Evolutionary conservation across 2,888 invertebrate species (phyloP), one percentile per base, ranked within the genome.

Genomic region (Cerceris ruficornis): DNA sequence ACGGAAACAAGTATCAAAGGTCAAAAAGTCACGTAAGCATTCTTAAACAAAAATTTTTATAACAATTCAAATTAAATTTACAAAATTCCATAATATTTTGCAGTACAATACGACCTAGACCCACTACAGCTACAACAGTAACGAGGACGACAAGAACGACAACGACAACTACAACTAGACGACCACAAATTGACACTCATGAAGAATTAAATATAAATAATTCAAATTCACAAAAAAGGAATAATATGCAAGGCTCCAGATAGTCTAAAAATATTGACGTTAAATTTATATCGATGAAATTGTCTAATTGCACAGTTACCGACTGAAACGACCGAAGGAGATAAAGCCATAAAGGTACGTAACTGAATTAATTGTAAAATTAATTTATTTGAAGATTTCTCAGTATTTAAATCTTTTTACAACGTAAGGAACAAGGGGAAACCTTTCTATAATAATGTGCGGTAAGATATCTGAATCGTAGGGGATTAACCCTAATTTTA

Each of bases 111-210:
- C 28, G 28, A 28, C 28, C 28, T 8, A 17, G 17, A 57, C 39
- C 55, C 13, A 55, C 55, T n/a, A 7, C 54, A 9, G 57, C 11
- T 15, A 13, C 57, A 6, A 57, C 17, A 2, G 9, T 11, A 8
- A 57, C 15, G 11, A 39, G 15, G n/a, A 14, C 60, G 13, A 43
- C 14, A 43, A 43, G 60, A 14, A 7, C 60, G 7, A 60, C 28
- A 28, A 41, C 43, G 13, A 60, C 60, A 28, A 39, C 54, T 54
- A 54, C 54, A n/a, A 13, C 54, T 57, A 57, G n/a, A 15, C 46
- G 11, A 46, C 46, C 46, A 11, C 9, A 46, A 46, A 11, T 46
- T 11, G 11, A 46, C 11, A 46, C 8, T 46, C 8, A 46, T 6
- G 9, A 11, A 46, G 8, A 11, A 46, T 46, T 46, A 46, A 46